A percentile compares a stretch with the other conserved stretches of the same genome.
phyloP scores from a whole-genome alignment of 64 coral and sea anemone species.

The Montipora capricornis region DNA sequence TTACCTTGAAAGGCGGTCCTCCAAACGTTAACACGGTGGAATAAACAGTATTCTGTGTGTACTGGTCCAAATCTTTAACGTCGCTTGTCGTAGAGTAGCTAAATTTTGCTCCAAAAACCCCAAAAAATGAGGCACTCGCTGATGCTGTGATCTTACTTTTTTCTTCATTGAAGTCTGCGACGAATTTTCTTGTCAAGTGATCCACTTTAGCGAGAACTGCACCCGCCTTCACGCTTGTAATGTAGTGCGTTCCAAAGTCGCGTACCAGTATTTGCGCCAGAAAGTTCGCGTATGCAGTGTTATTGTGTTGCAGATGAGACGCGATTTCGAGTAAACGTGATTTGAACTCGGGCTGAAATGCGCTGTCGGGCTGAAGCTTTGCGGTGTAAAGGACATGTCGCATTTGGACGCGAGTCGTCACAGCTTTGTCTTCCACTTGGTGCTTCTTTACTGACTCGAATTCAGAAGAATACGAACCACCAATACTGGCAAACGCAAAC shows the following conservation, averaged over 20 bases:
- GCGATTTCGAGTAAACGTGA: slow-evolving; percentile 82
- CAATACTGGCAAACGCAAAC: slow-evolving; percentile 6
- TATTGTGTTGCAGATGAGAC: slow-evolving; percentile 87
- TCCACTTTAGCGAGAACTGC: slow-evolving; percentile 88
- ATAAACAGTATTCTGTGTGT: slow-evolving; percentile 60
- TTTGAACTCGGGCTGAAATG: slow-evolving; percentile 87
- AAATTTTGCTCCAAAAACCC: too few relatives aligned
- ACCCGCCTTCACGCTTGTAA: slow-evolving; percentile 87
- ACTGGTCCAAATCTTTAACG: slow-evolving; percentile 49
- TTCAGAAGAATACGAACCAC: slow-evolving; percentile 81
- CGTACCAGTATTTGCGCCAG: slow-evolving; percentile 82
- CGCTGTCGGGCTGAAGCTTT: slow-evolving; percentile 63
- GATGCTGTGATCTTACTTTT: slow-evolving; percentile 84
- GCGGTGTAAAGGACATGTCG: slow-evolving; percentile 81
- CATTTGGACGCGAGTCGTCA: slow-evolving; percentile 89
- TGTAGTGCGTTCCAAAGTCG: slow-evolving; percentile 89
- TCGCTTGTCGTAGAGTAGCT: slow-evolving; percentile 27
- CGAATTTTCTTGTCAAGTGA: slow-evolving; percentile 65
- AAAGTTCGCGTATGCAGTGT: slow-evolving; percentile 77
- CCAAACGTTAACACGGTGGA: slow-evolving; percentile 80
- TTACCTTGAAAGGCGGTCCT: slow-evolving; percentile 72
- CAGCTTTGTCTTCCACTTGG: slow-evolving; percentile 89
- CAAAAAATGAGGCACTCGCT: too few relatives aligned
- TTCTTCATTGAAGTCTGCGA: slow-evolving; percentile 33
- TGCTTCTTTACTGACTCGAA: slow-evolving; percentile 82